Evolutionary conservation across 2,113 vertebrate genomes (phyloP), one percentile per base, ranked within the genome.

Genomic region (Micronycteris hirsuta): DNA sequence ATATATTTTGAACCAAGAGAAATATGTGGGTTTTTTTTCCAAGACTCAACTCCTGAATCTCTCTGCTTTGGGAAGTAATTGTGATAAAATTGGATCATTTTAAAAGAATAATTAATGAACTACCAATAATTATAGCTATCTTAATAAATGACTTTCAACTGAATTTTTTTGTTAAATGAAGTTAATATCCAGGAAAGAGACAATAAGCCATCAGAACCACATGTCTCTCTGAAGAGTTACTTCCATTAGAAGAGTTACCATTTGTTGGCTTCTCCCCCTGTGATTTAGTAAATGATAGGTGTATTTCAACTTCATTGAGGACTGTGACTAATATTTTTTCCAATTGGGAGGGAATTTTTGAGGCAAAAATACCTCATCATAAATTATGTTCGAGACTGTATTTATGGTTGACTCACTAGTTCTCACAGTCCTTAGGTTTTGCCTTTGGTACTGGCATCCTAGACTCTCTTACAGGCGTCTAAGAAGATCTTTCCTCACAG

Each of bases 121-220:
- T 31, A 65, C 17, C 91, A 31, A 82, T 76, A 88, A 91, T 94
- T 86, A n/a, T 86, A 20, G 13, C 31, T 68, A 68, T 92, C 52
- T 82, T 82, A 93, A 87, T 88, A 56, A 85, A 74, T 95, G 17
- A 68, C 63, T 80, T 89, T 91, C 43, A 45, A 36, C 11, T 86
- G 49, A 88, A 63, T 73, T 88, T 95, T 71, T 76, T 77, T 97
- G 74, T 94, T 92, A 86, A 97, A 71, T 95, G 36, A 93, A 91
- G 54, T 71, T 86, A 31, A 49, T 86, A 86, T 56, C 15, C 54
- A 97, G 95, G 94, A 95, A 97, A 97, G 90, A 86, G 17, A 86
- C 28, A 74, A 76, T 13, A 90, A 84, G 26, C 5, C 31, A 24
- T 87, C 28, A 71, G 24, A 91, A 86, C 2, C 26, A 58, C 31